Evolutionary conservation across 2,113 vertebrate species (phyloP).

Genomic region (Ramphastos sulfuratus): DNA sequence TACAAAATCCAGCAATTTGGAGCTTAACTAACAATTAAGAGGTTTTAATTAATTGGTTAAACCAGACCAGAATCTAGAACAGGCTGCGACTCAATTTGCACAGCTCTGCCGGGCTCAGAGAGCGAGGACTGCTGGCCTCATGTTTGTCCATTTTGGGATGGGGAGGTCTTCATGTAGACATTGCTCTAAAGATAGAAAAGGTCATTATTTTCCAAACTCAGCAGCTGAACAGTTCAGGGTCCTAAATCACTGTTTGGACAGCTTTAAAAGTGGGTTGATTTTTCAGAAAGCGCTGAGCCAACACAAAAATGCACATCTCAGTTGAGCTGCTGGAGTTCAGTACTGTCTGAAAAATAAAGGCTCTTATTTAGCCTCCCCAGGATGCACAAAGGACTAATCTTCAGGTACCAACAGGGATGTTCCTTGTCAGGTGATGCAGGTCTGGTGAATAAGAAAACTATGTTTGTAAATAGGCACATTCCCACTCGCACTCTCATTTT

Average conservation of each 20-base stretch:
- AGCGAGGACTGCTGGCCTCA: not conserved
- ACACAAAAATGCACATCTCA: not conserved
- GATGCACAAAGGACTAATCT: not conserved
- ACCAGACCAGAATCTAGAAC: not conserved
- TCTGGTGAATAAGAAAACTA: not conserved
- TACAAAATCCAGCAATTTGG: conserved; percentile 7
- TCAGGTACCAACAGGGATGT: not conserved
- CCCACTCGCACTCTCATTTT: not conserved
- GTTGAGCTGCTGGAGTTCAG: not conserved
- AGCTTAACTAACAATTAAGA: conserved; percentile 35
- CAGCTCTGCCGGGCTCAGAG: not conserved
- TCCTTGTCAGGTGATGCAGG: not conserved
- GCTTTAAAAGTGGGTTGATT: conserved; percentile 11
- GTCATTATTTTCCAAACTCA: conserved; percentile 61
- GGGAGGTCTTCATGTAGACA: conserved; percentile 1
- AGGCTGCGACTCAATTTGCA: not conserved
- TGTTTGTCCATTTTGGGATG: conserved; percentile 43
- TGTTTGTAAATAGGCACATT: not conserved
- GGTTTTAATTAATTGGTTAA: conserved; percentile 39
- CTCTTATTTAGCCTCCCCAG: not conserved
- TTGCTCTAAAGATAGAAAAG: conserved; percentile 64
- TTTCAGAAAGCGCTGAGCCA: conserved; percentile 14
- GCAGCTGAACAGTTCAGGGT: conserved; percentile 40
- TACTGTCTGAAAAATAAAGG: not conserved
- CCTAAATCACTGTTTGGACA: conserved; percentile 35